Percentiles rank a stretch among this genome's conserved stretches.
phyloP scores from a whole-genome alignment of 2,888 invertebrate species.

The Sabatieria punctata region DNA sequence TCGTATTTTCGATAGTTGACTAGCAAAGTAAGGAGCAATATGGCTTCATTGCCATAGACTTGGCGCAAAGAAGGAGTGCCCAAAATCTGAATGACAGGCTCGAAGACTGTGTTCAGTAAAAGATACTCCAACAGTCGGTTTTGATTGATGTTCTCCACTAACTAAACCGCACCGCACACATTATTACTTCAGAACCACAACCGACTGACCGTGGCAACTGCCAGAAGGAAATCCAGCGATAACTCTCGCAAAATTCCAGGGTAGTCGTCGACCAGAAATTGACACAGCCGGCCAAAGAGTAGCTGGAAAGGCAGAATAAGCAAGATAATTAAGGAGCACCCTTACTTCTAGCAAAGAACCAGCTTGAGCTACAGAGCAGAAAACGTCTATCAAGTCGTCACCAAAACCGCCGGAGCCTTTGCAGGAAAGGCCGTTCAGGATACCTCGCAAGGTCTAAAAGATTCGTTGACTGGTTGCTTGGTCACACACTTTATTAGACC shows the following conservation, averaged over 20 bases:
- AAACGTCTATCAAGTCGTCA: too few species aligned
- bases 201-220: neutral
- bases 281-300: neutral
- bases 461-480: too few species aligned
- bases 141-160: constrained; percentile 73
- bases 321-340: neutral
- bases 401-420: too few species aligned
- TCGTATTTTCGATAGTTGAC: constrained; percentile 90
- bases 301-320: neutral
- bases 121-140: constrained; percentile 78
- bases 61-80: too few species aligned
- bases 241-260: neutral
- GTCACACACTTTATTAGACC: too few species aligned
- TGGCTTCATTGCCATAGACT: constrained; percentile 87
- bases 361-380: too few species aligned
- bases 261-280: neutral
- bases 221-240: neutral
- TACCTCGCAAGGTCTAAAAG: too few species aligned
- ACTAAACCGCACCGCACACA: too few species aligned
- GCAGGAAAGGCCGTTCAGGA: too few species aligned
- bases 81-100: too few species aligned
- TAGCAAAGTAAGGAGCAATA: constrained; percentile 68
- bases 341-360: too few species aligned
- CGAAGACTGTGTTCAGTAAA: constrained; percentile 59
- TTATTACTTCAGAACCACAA: too few species aligned